Evolutionary conservation across 2,797 vertebrate species (phyloP), one percentile per base, ranked within the genome.

Genomic region (Gallinago solitaria): DNA sequence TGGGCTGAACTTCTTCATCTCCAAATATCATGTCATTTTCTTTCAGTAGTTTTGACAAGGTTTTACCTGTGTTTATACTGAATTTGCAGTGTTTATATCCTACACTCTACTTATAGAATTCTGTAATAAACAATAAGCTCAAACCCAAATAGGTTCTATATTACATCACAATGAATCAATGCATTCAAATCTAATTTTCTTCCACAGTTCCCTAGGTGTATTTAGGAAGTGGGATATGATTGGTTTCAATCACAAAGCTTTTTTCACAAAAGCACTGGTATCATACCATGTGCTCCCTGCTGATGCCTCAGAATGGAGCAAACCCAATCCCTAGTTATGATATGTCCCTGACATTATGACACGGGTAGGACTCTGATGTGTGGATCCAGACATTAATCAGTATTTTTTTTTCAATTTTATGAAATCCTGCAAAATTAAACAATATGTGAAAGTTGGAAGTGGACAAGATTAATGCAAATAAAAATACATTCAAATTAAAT

Each of bases 251-350:
- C 76, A 57, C 48, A 91, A 57, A 83, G 20, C 12, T 63, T 53
- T 82, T 32, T 59, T 69, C 8, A 53, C 23, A 71, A 11, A 83
- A 83, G 24, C 33, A 35, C 0, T 14, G 67, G 6, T 50, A 50
- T 24, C 3, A 0, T 5, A 37, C 19, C 0, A 0, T 9, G 23
- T 27, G 41, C 23, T 9, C 25, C 16, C 47, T 51, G 61, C 57
- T 50, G 28, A 47, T 17, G 45, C 18, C 45, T 13, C n/a, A 21
- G 39, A 73, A 87, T 2, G 6, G 9, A 82, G 43, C 13, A 87
- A 93, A 88, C 30, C 21, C 73, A 71, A 14, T 14, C 32, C 25
- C 32, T 27, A 10, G 33, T 30, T 78, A 51, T 1, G 12, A 63
- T 7, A 47, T 2, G 9, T 2, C 47, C 56, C 39, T 21, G 30